phyloP scores from a whole-genome alignment of 2,797 vertebrate species.

The Coreius guichenoti region DNA sequence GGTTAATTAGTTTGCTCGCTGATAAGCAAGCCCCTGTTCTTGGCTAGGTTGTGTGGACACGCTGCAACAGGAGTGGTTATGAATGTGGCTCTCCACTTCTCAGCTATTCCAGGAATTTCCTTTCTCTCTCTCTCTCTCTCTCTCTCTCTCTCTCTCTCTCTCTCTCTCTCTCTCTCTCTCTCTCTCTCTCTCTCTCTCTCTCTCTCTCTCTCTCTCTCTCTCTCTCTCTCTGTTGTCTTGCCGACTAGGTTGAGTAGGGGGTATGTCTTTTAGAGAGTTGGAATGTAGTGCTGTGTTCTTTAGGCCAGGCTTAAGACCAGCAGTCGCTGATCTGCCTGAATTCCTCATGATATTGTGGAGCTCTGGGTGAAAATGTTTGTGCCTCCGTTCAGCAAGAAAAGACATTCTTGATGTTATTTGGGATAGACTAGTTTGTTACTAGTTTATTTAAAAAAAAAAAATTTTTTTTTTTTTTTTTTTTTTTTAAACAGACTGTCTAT shows the following conservation, averaged over 20 bases:
- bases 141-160: background rate
- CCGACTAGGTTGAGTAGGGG: slow-evolving; percentile 42
- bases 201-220: background rate
- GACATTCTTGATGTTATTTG: slow-evolving; percentile 13
- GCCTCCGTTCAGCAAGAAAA: slow-evolving; percentile 4
- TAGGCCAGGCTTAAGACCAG: slow-evolving; percentile 54
- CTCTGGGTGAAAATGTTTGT: slow-evolving; percentile 39
- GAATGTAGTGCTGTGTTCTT: slow-evolving; percentile 53
- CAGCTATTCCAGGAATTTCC: slow-evolving; percentile 66
- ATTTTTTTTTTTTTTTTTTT: too few species aligned
- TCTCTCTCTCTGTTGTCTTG: slow-evolving; percentile 53
- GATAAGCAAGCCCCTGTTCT: slow-evolving; percentile 60
- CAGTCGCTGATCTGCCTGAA: slow-evolving; percentile 45
- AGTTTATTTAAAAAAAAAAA: too few species aligned
- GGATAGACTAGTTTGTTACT: slow-evolving; percentile 30
- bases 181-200: slow-evolving; percentile 36
- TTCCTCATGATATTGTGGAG: slow-evolving; percentile 60
- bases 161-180: slow-evolving; percentile 38
- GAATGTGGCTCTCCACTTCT: slow-evolving; percentile 51
- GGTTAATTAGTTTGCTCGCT: slow-evolving; percentile 55
- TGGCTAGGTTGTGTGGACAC: slow-evolving; percentile 57
- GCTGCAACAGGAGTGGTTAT: slow-evolving; percentile 53
- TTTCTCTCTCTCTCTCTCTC: slow-evolving; percentile 42
- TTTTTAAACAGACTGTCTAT: too few species aligned
- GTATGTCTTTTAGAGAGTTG: slow-evolving; percentile 52